phyloP scores from a whole-genome alignment of 92 coral and sea anemone species.

The Epizoanthus illoricatus region DNA sequence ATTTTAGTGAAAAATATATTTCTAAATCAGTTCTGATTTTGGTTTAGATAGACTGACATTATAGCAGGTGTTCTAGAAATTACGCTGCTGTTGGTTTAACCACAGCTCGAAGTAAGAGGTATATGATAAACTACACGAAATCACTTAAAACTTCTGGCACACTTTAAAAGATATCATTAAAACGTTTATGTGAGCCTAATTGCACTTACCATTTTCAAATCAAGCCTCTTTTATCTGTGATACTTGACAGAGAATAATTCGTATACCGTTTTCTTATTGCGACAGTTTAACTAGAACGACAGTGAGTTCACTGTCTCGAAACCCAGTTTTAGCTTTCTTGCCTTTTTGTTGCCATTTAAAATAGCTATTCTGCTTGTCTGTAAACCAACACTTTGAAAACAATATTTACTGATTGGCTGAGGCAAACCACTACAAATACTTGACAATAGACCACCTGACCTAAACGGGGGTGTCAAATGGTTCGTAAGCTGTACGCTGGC shows the following conservation, averaged over 20 bases:
- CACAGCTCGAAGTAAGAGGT: too few relatives aligned
- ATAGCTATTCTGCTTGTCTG: background rate
- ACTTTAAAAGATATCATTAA: too few relatives aligned
- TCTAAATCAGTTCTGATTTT: too few relatives aligned
- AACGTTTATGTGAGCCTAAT: too few relatives aligned
- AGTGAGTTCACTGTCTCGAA: background rate
- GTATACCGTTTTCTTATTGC: background rate
- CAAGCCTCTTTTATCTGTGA: background rate
- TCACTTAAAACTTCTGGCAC: too few relatives aligned
- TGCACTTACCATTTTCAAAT: too few relatives aligned
- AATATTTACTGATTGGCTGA: slow-evolving; percentile 26
- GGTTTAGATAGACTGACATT: too few relatives aligned
- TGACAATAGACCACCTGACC: slow-evolving; percentile 24
- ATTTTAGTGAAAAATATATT: too few relatives aligned
- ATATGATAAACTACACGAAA: too few relatives aligned
- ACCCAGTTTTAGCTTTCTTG: background rate
- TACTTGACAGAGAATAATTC: background rate
- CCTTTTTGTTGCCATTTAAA: background rate
- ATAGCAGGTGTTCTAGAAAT: too few relatives aligned
- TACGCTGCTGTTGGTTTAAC: too few relatives aligned
- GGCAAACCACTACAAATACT: background rate
- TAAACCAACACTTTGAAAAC: slow-evolving; percentile 11
- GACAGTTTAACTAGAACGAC: background rate
- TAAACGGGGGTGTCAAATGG: slow-evolving; percentile 4
- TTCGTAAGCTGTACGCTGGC: slow-evolving; percentile 9